Conservation (phyloP, 1,140 invertebrate genomes). For the Drosophila tropicalis region DNA sequence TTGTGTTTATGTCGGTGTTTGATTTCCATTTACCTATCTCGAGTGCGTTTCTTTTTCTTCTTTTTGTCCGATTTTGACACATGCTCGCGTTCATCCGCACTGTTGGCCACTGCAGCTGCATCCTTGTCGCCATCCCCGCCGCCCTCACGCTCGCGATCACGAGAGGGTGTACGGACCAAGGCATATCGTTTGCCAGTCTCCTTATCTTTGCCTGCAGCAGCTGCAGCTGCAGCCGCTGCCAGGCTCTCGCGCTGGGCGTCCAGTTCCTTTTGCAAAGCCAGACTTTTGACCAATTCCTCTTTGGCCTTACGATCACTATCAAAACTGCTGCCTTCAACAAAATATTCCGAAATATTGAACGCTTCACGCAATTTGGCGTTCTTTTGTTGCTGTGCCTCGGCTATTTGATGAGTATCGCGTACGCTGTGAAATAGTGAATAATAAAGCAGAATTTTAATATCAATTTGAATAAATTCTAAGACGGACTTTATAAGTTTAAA, state of each 20-base stretch:
- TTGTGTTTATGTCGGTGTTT: background rate
- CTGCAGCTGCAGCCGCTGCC: constrained; percentile 83
- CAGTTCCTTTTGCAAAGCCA: constrained; percentile 84
- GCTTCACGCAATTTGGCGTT: constrained; percentile 96
- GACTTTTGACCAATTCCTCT: constrained; percentile 88
- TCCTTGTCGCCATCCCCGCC: constrained; percentile 27
- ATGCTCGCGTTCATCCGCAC: constrained; percentile 69
- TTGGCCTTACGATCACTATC: constrained; percentile 93
- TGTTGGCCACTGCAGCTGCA: constrained; percentile 28
- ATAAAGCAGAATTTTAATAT: background rate
- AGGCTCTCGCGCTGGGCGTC: constrained; percentile 83
- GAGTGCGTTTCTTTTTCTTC: constrained; percentile 83
- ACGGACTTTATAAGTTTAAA: background rate
- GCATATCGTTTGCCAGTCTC: constrained; percentile 85
- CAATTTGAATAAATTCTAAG: background rate
- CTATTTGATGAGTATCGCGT: constrained; percentile 97
- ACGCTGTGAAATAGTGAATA: constrained; percentile 86
- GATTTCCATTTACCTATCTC: constrained; percentile 65
- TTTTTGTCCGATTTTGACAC: constrained; percentile 84
- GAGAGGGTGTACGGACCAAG: constrained; percentile 86
- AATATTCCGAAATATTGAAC: constrained; percentile 96
- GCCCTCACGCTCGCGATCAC: constrained; percentile 72
- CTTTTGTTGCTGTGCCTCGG: constrained; percentile 97
- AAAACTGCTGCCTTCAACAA: constrained; percentile 96
- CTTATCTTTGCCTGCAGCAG: constrained; percentile 79